A percentile compares a stretch with the other conserved stretches of the same genome.
These are phyloP conservation scores for Erebia epiphron DNA, from an alignment of 2,888 invertebrate species.

Conservation along the genomic window DNA sequence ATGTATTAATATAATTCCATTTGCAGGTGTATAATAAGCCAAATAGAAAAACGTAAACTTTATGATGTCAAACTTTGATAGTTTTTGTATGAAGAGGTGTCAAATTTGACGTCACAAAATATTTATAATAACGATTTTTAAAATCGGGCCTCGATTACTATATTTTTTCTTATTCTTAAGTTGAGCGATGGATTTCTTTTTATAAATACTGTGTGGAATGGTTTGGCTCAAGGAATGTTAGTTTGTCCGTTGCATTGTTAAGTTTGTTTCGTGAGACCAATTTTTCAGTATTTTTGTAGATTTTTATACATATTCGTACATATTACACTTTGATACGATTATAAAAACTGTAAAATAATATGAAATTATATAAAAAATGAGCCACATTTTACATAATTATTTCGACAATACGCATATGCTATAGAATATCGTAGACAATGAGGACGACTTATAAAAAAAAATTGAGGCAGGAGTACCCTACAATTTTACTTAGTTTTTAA, in stretches of 20 bases:
- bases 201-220: slow-evolving; percentile 46
- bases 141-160: not conserved
- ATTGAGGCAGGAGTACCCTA: slow-evolving; percentile 28
- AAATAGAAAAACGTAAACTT: no score
- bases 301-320: slow-evolving; percentile 33
- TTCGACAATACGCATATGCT: not conserved
- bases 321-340: slow-evolving; percentile 4
- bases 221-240: slow-evolving; percentile 73
- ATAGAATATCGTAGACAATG: not conserved
- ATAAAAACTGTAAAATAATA: not conserved
- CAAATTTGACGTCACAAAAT: not conserved
- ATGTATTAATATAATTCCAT: no score
- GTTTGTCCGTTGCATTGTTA: slow-evolving; percentile 48
- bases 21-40: no score
- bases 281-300: slow-evolving; percentile 40
- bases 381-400: not conserved
- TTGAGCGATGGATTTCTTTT: slow-evolving; percentile 67
- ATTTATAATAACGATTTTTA: not conserved
- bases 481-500: slow-evolving; percentile 46
- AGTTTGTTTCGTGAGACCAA: slow-evolving; percentile 47
- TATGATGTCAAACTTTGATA: not conserved
- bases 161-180: slow-evolving; percentile 46
- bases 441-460: not conserved
- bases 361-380: not conserved
- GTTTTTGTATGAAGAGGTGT: not conserved